These are phyloP conservation scores for Tretioscincus oriximinensis DNA, from an alignment of 2,113 vertebrate genomes.

Conservation along the genomic window DNA sequence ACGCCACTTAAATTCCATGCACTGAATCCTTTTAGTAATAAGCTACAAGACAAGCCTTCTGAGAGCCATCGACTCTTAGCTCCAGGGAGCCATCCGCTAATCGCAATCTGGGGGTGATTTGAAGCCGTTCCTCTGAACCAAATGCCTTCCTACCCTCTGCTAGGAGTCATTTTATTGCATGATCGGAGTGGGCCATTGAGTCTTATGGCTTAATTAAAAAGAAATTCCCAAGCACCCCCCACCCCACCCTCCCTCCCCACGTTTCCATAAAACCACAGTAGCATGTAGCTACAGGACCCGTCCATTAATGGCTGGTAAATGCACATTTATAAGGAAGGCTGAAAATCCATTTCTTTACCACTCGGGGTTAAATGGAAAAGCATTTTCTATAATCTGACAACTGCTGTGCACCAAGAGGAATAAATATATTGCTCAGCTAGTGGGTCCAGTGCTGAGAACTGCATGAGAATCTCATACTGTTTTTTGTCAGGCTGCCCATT, in stretches of 20 bases:
- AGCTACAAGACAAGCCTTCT: slow-evolving; percentile 62
- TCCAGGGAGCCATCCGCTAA: slow-evolving; percentile 71
- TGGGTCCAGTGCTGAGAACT: neutral
- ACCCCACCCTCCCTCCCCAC: slow-evolving; percentile 56
- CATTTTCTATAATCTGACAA: slow-evolving; percentile 45
- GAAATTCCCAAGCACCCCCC: slow-evolving; percentile 73
- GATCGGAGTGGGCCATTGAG: slow-evolving; percentile 65
- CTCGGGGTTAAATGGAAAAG: slow-evolving; percentile 59
- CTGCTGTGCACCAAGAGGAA: slow-evolving; percentile 53
- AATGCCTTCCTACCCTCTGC: slow-evolving; percentile 64
- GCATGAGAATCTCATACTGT: no score
- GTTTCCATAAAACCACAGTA: slow-evolving; percentile 64
- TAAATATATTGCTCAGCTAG: slow-evolving; percentile 48
- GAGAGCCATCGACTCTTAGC: slow-evolving; percentile 57
- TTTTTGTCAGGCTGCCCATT: no score
- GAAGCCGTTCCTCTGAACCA: slow-evolving; percentile 67
- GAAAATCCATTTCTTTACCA: slow-evolving; percentile 46
- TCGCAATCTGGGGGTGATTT: slow-evolving; percentile 69
- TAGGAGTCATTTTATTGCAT: slow-evolving; percentile 64
- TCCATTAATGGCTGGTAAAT: slow-evolving; percentile 60
- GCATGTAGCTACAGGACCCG: slow-evolving; percentile 55
- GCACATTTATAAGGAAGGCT: slow-evolving; percentile 47
- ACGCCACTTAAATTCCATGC: slow-evolving; percentile 44
- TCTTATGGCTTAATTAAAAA: slow-evolving; percentile 79
- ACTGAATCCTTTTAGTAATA: slow-evolving; percentile 62